phyloP scores from a whole-genome alignment of 1,140 invertebrate species.

The Sminthurides bifidus region DNA sequence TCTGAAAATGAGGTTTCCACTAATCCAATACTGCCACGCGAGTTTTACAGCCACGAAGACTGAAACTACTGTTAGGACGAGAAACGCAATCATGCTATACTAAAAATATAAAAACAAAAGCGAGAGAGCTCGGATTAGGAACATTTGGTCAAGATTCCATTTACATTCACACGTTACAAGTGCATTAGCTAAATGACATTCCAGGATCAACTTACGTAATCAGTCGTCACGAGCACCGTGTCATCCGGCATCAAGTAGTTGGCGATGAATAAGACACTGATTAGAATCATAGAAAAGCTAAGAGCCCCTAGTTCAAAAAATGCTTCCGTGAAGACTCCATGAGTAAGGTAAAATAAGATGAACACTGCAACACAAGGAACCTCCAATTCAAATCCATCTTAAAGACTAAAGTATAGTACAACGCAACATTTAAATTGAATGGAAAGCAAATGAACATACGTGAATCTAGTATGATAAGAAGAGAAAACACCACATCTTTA shows the following conservation, averaged over 20 bases:
- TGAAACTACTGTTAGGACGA: conserved; percentile 12
- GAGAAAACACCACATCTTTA: too few species aligned
- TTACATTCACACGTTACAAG: not conserved
- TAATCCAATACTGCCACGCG: conserved; percentile 17
- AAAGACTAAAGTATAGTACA: too few species aligned
- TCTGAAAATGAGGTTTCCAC: conserved; percentile 27
- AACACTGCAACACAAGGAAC: conserved; percentile 24
- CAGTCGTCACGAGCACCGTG: not conserved
- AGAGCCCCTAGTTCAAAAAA: conserved; percentile 23
- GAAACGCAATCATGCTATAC: conserved; percentile 3
- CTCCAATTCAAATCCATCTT: too few species aligned
- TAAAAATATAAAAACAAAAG: not conserved
- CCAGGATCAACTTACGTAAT: not conserved
- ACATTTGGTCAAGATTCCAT: not conserved
- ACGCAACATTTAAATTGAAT: too few species aligned
- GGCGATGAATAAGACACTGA: conserved; percentile 20
- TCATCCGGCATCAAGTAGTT: conserved; percentile 20
- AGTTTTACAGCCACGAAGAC: conserved; percentile 10
- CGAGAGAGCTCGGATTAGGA: not conserved
- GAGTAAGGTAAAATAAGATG: conserved; percentile 22
- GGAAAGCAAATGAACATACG: too few species aligned
- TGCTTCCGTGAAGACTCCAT: conserved; percentile 30
- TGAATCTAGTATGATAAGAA: too few species aligned
- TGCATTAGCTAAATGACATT: not conserved
- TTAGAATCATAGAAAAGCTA: not conserved